A percentile compares a stretch with the other conserved stretches of the same genome.
Conservation (phyloP, 2,797 vertebrate species). For the Otolemur crassicaudatus region DNA sequence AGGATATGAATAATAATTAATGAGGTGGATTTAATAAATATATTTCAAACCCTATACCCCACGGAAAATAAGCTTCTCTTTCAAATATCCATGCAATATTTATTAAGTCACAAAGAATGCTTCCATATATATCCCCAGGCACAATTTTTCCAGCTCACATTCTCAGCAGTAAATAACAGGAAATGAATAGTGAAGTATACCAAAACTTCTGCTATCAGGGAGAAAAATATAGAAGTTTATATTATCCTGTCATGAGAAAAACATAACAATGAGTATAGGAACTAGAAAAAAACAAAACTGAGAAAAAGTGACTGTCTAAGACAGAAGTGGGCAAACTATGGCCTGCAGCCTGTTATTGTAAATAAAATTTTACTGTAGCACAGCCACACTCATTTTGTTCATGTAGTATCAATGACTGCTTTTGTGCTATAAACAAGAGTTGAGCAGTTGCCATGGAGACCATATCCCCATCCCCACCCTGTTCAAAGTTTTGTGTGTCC, state of each 20-base stretch:
- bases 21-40: conserved; percentile 59
- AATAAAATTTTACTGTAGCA: conserved; percentile 41
- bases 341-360: not conserved
- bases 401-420: not conserved
- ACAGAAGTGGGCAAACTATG: not conserved
- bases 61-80: conserved; percentile 70
- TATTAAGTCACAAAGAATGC: conserved; percentile 66
- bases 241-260: conserved; percentile 35
- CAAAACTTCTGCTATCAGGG: not conserved
- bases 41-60: conserved; percentile 42
- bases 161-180: conserved; percentile 65
- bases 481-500: not conserved
- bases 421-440: conserved; percentile 3
- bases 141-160: conserved; percentile 33
- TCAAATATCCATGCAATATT: conserved; percentile 74
- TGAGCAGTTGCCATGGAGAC: not conserved
- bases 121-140: conserved; percentile 25
- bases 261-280: not conserved
- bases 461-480: no score
- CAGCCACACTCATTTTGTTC: not conserved
- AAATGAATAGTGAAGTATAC: conserved; percentile 34
- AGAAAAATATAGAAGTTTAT: conserved; percentile 13
- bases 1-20: conserved; percentile 66
- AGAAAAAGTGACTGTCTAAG: not conserved
- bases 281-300: not conserved